Conservation (phyloP, 2,888 invertebrate species). For the Euzetes globulus region DNA sequence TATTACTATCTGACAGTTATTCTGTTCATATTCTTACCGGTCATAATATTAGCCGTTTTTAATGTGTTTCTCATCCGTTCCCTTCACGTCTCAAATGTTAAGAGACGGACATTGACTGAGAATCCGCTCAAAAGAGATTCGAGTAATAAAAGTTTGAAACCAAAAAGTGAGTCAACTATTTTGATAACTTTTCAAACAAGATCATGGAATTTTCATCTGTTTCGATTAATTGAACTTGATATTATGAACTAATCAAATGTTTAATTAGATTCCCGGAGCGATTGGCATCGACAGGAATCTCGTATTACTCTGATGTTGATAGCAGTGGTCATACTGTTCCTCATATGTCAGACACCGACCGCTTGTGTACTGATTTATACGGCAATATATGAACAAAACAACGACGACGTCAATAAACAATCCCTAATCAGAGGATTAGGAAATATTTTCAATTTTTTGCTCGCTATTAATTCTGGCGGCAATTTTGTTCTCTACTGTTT, state of each 20-base stretch:
- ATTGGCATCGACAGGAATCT: conserved; percentile 39
- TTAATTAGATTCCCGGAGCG: conserved; percentile 1
- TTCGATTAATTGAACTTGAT: not conserved
- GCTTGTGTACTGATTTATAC: conserved; percentile 46
- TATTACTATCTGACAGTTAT: conserved; percentile 49
- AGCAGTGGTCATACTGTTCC: conserved; percentile 52
- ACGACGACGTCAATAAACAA: conserved; percentile 43
- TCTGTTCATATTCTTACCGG: conserved; percentile 50
- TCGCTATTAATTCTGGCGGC: conserved; percentile 51
- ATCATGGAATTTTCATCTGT: too few relatives aligned
- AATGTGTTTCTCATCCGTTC: conserved; percentile 51
- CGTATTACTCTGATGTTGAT: conserved; percentile 53
- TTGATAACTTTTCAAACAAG: too few relatives aligned
- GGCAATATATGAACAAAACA: conserved; percentile 43
- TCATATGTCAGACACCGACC: conserved; percentile 51
- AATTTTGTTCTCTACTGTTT: conserved; percentile 53
- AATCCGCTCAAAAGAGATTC: not conserved
- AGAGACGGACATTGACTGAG: not conserved
- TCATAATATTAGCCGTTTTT: conserved; percentile 50
- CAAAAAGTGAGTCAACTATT: not conserved
- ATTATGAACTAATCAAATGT: not conserved
- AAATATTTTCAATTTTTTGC: conserved; percentile 51
- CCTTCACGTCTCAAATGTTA: conserved; percentile 42
- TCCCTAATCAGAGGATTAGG: conserved; percentile 46
- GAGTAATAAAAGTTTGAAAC: not conserved